A percentile compares a stretch with the other conserved stretches of the same genome.
Conservation (phyloP, 2,797 vertebrate genomes). For the Acipenser transmontanus region DNA sequence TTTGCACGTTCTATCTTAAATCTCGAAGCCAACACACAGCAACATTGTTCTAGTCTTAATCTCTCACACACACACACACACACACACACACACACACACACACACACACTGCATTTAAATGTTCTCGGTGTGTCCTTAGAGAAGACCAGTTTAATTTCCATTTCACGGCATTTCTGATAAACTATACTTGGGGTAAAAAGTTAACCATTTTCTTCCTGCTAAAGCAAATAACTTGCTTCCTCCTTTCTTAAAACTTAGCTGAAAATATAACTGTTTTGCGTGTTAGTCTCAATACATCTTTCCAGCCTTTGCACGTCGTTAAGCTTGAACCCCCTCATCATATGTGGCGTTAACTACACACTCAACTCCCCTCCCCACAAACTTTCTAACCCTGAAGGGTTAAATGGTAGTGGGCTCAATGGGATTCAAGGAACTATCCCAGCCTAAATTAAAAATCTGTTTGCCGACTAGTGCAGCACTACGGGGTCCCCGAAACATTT, state of each 20-base stretch:
- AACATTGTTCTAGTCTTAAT: background rate
- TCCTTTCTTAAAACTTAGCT: background rate
- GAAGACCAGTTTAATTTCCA: too few relatives aligned
- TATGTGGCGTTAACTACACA: conserved; percentile 15
- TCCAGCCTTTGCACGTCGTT: background rate
- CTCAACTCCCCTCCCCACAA: conserved; percentile 22
- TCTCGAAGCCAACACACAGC: background rate
- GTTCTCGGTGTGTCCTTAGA: conserved; percentile 29
- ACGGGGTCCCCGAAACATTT: conserved; percentile 26
- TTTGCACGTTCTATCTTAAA: too few relatives aligned
- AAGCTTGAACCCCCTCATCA: conserved; percentile 37
- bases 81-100: background rate
- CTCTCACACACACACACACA: background rate
- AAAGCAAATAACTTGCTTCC: background rate
- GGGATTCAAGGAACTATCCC: conserved; percentile 45
- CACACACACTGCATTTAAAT: background rate
- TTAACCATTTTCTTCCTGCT: background rate
- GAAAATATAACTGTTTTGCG: background rate
- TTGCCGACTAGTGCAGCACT: conserved; percentile 29
- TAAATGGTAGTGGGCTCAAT: conserved; percentile 37
- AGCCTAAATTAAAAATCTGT: conserved; percentile 39
- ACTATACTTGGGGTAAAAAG: background rate
- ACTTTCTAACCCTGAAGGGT: conserved; percentile 47
- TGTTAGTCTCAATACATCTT: too few relatives aligned
- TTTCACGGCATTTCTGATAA: too few relatives aligned